Percentiles rank a stretch among this genome's conserved stretches.
phyloP scores from a whole-genome alignment of 2,888 invertebrate species.

The Choristoneura rosaceana region DNA sequence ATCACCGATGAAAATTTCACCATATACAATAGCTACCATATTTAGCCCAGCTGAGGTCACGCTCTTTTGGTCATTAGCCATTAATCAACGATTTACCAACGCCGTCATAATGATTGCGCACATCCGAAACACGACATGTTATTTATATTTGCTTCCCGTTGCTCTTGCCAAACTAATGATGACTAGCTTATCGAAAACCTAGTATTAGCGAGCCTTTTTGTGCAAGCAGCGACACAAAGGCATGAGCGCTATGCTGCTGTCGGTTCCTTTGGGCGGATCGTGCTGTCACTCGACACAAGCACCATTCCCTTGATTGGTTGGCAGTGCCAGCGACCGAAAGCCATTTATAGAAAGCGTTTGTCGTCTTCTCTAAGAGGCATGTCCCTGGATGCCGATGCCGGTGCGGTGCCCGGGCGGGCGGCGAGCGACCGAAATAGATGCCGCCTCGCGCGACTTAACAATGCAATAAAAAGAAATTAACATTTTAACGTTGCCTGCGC shows the following conservation, averaged over 20 bases:
- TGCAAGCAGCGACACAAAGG: conserved; percentile 7
- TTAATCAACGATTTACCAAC: conserved; percentile 69
- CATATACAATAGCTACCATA: conserved; percentile 70
- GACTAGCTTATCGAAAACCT: conserved; percentile 20
- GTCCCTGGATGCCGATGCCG: conserved; percentile 68
- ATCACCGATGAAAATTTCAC: conserved; percentile 82
- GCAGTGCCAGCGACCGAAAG: conserved; percentile 70
- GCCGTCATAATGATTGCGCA: conserved; percentile 65
- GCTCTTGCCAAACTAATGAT: conserved; percentile 43
- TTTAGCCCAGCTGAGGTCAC: conserved; percentile 68
- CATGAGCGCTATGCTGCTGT: conserved; percentile 13
- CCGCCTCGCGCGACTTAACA: conserved; percentile 81
- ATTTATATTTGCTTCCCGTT: conserved; percentile 56
- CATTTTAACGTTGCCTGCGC: conserved; percentile 77
- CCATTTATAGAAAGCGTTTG: conserved; percentile 81
- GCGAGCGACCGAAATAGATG: conserved; percentile 80
- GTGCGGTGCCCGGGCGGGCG: conserved; percentile 72
- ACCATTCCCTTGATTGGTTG: conserved; percentile 42
- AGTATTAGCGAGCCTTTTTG: conserved; percentile 13
- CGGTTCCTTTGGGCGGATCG: conserved; percentile 22
- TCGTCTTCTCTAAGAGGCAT: conserved; percentile 79
- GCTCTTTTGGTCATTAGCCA: conserved; percentile 72
- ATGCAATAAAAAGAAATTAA: conserved; percentile 86
- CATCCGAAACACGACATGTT: conserved; percentile 63
- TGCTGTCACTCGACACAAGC: conserved; percentile 51